Evolutionary conservation across 2,113 vertebrate species (phyloP).

Genomic region (Podarcis cretensis): DNA sequence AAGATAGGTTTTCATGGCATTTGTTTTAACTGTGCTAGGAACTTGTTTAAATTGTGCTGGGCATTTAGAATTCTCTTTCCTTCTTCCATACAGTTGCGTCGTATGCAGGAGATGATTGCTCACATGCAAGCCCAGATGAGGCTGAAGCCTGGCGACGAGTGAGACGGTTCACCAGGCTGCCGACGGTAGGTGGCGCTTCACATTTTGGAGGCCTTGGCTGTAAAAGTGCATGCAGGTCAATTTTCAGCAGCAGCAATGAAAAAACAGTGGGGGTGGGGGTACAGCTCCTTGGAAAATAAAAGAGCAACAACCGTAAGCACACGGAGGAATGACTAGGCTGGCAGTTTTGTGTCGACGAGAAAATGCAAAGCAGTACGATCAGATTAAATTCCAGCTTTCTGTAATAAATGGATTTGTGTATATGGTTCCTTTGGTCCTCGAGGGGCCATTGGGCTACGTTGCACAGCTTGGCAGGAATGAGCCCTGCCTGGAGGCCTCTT

Average conservation of each 20-base stretch:
- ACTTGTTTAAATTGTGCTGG: background rate
- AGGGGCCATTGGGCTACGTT: background rate
- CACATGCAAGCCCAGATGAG: constrained; percentile 91
- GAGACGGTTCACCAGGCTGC: constrained; percentile 21
- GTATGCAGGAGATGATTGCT: constrained; percentile 91
- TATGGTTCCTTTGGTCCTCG: background rate
- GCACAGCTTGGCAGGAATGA: background rate
- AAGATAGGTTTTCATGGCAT: background rate
- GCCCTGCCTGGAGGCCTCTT: constrained; percentile 20
- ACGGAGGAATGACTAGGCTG: background rate
- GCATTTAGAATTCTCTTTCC: too few relatives aligned
- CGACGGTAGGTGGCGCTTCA: constrained; percentile 50
- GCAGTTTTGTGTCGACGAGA: background rate
- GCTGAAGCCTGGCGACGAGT: constrained; percentile 86
- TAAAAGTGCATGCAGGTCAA: too few relatives aligned
- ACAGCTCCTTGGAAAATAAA: background rate
- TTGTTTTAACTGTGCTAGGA: background rate
- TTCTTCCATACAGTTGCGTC: constrained; percentile 76
- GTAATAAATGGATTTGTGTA: background rate
- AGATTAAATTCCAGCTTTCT: background rate
- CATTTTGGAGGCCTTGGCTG: background rate
- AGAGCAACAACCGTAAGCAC: background rate
- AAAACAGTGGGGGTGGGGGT: background rate
- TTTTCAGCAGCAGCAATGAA: background rate
- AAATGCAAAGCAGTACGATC: background rate